Conservation (phyloP, 1,140 invertebrate genomes). For the Spodoptera litura region DNA sequence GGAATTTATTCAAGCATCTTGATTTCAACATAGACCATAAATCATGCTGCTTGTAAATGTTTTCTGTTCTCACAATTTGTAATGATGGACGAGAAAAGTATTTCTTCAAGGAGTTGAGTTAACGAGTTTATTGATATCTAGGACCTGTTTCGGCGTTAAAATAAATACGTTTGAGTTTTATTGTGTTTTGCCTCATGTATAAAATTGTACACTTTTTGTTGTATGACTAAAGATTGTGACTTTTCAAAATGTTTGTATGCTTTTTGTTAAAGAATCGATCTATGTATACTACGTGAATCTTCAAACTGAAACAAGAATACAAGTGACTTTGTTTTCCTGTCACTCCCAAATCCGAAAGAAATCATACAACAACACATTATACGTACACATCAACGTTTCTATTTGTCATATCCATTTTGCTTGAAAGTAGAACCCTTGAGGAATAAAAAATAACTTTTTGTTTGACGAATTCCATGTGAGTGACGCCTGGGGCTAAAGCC, state of each 20-base stretch:
- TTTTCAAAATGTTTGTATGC: too few relatives aligned
- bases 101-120: constrained; percentile 4
- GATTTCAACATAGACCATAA: constrained; percentile 45
- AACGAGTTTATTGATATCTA: neutral
- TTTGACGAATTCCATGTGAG: constrained; percentile 29
- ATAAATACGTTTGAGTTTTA: neutral
- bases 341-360: constrained; percentile 32
- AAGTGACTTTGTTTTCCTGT: constrained; percentile 16
- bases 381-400: constrained; percentile 31
- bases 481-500: constrained; percentile 8
- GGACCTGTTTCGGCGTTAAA: neutral
- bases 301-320: neutral
- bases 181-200: too few relatives aligned
- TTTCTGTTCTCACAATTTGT: constrained; percentile 37
- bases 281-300: neutral
- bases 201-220: neutral
- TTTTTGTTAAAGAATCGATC: neutral
- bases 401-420: constrained; percentile 35
- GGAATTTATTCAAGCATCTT: constrained; percentile 49
- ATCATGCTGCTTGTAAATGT: constrained; percentile 47
- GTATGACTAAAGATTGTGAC: neutral
- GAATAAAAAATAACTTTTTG: constrained; percentile 36
- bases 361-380: constrained; percentile 20
- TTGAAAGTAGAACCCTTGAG: constrained; percentile 27
- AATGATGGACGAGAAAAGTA: constrained; percentile 20